Percentiles rank a stretch among this genome's conserved stretches.
phyloP scores from a whole-genome alignment of 2,113 vertebrate genomes.

The Pao palembangensis region DNA sequence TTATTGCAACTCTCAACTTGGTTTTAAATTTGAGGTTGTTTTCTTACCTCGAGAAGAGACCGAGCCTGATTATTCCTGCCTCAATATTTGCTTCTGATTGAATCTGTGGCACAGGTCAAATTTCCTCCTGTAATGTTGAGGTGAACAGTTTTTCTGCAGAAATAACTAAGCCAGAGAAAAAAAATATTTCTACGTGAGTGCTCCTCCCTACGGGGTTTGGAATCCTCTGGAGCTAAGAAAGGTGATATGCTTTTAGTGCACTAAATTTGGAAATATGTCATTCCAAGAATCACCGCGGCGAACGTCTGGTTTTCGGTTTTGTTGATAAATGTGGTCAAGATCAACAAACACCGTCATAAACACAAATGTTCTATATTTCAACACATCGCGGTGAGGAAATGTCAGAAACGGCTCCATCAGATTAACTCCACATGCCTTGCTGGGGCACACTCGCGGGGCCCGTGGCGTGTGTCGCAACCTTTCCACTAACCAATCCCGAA shows the following conservation, averaged over 20 bases:
- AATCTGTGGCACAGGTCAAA: not conserved
- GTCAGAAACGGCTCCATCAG: slow-evolving; percentile 1
- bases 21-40: not conserved
- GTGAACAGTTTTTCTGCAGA: not conserved
- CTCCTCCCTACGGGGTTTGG: not conserved
- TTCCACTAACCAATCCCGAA: slow-evolving; percentile 5
- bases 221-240: slow-evolving; percentile 1
- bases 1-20: not conserved
- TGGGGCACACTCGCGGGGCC: not conserved
- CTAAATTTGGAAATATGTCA: not conserved
- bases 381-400: not conserved
- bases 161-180: not conserved
- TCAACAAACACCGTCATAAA: not conserved
- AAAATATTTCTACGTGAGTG: not conserved
- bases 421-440: slow-evolving; percentile 5
- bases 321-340: not conserved
- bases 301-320: not conserved
- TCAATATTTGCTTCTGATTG: slow-evolving; percentile 7
- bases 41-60: not conserved
- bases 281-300: not conserved
- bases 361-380: not conserved
- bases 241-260: not conserved
- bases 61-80: slow-evolving; percentile 2
- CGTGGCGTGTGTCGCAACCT: slow-evolving; percentile 4
- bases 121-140: not conserved